Base-by-base conservation (phyloP, 2,888 invertebrate species). In the Drosophila subquinaria region DNA sequence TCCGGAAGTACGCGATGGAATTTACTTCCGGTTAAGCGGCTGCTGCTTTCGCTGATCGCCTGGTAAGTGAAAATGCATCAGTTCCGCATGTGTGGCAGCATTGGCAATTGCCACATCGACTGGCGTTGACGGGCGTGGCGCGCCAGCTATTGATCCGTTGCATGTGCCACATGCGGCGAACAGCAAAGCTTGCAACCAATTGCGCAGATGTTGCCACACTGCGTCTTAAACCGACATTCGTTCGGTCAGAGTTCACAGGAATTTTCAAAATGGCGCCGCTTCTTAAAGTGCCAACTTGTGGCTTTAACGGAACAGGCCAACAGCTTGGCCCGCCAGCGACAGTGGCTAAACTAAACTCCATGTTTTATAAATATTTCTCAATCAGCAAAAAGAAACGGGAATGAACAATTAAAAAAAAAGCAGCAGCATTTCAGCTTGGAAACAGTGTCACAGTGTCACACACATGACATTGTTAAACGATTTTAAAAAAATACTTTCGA, bases 201-300 rank as follows among this genome's bases (percentile, higher is more conserved):
- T 47, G 51, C 62, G 69, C 57, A 77, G 56, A 50, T 63, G 75
- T 9, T 2, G 27, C 27, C 38, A 45, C 55, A 33, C n/a, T 55
- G 30, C 43, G 50, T 57, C 76, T 82, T 82, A 73, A 82, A 79
- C 61, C 30, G 67, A 10, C 51, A 23, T 23, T 23, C 23, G 55
- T 52, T 4, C 35, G 47, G 61, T 33, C 56, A 38, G 57, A 73
- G 52, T 62, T 74, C 61, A 64, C 63, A 67, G 64, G 50, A 74
- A 64, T 59, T 76, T 77, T 60, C 88, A 90, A 90, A 89, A 89
- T 88, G 89, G 88, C 89, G 84, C 77, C 77, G 79, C 68, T 78
- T 82, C 87, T 91, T 92, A 92, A 92, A 92, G 91, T 83, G 90
- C 88, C 88, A 89, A 91, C 82, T 90, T 89, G 90, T 89, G 90